Conservation (phyloP, 2,888 invertebrate species). For the Drosophila helvetica region DNA sequence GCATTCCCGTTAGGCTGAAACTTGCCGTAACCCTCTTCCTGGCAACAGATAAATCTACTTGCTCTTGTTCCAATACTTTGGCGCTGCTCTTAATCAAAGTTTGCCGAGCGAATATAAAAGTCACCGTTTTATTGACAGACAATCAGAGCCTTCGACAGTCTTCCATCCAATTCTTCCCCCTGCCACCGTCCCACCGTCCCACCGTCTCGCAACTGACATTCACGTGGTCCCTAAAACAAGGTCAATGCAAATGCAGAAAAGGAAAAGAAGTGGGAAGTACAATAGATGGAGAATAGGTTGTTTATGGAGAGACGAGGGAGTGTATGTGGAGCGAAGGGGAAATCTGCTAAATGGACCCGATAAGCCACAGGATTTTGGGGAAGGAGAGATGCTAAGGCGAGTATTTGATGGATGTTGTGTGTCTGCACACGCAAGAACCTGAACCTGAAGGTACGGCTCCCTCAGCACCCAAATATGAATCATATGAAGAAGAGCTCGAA, state of each 20-base stretch:
- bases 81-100: slow-evolving; percentile 47
- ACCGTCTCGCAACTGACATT: slow-evolving; percentile 3
- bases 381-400: too few species aligned
- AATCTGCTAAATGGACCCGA: too few species aligned
- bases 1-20: background rate
- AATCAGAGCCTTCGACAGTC: slow-evolving; percentile 35
- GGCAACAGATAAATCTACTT: slow-evolving; percentile 1
- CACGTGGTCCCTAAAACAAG: background rate
- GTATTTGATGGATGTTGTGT: too few species aligned
- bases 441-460: too few species aligned
- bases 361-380: too few species aligned
- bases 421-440: too few species aligned
- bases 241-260: background rate
- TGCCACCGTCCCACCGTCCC: background rate
- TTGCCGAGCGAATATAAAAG: slow-evolving; percentile 49
- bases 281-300: background rate
- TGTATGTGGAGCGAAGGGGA: too few species aligned
- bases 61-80: slow-evolving; percentile 22
- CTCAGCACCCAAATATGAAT: too few species aligned
- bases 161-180: background rate
- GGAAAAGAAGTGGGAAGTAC: background rate
- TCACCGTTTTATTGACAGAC: slow-evolving; percentile 49
- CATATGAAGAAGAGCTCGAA: too few species aligned
- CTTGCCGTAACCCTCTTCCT: background rate
- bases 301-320: too few species aligned